Evolutionary conservation across 1,140 invertebrate genomes (phyloP).

Genomic region (Colletes latitarsis): DNA sequence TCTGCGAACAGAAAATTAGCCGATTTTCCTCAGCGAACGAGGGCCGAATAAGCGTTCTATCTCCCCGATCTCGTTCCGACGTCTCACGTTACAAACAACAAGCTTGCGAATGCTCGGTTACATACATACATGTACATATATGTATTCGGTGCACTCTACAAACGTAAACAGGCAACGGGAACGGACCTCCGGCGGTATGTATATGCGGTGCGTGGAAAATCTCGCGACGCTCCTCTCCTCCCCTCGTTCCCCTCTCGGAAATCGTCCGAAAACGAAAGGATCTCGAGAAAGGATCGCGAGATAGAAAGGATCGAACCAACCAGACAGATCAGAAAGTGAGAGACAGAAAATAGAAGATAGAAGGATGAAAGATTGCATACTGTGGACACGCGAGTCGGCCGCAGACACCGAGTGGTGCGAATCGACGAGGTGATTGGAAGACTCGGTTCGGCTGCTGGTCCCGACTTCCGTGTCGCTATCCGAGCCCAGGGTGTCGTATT

Average conservation of each 20-base stretch:
- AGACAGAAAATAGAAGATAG: conserved; percentile 36
- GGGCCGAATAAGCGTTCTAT: background rate
- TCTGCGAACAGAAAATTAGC: conserved; percentile 70
- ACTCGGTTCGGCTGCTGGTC: conserved; percentile 82
- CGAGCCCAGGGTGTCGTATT: conserved; percentile 84
- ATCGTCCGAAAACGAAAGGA: background rate
- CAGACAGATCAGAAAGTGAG: background rate
- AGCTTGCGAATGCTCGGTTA: conserved; percentile 35
- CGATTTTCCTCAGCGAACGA: conserved; percentile 7
- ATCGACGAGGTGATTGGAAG: conserved; percentile 83
- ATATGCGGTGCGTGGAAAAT: conserved; percentile 29
- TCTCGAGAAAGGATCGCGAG: background rate
- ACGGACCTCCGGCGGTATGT: conserved; percentile 34
- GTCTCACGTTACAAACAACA: conserved; percentile 16
- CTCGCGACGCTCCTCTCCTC: conserved; percentile 12
- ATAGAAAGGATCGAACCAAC: background rate
- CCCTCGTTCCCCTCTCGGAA: background rate
- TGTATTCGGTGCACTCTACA: conserved; percentile 39
- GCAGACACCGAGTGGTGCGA: conserved; percentile 80
- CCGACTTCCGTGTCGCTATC: conserved; percentile 83
- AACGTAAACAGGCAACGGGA: conserved; percentile 41
- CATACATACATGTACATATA: too few species aligned
- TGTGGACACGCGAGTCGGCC: conserved; percentile 81
- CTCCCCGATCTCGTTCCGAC: conserved; percentile 28
- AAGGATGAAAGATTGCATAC: conserved; percentile 72